phyloP scores from a whole-genome alignment of 1,140 invertebrate genomes.

The Drosophila albomicans region DNA sequence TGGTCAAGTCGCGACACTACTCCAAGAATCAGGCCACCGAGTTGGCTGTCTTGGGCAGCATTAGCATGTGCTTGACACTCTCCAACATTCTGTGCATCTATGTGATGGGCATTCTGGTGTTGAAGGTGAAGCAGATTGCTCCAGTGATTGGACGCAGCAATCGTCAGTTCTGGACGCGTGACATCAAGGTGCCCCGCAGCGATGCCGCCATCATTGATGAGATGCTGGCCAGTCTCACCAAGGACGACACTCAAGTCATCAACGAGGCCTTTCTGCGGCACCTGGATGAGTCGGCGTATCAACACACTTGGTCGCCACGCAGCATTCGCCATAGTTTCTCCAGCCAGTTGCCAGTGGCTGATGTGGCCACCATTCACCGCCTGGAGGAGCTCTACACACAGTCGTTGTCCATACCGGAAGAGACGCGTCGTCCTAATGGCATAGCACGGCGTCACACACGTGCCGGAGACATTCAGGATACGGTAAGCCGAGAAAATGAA shows the following conservation, averaged over 20 bases:
- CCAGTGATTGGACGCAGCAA: conserved; percentile 86
- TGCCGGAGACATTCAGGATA: conserved; percentile 31
- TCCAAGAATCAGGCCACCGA: conserved; percentile 87
- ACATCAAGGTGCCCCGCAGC: conserved; percentile 87
- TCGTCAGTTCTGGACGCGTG: conserved; percentile 89
- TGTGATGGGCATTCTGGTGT: conserved; percentile 88
- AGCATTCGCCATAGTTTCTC: conserved; percentile 63
- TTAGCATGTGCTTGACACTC: conserved; percentile 89
- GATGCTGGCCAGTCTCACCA: conserved; percentile 64
- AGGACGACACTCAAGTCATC: conserved; percentile 62
- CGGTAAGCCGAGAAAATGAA: conserved; percentile 10
- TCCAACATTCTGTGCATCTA: conserved; percentile 91
- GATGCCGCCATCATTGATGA: conserved; percentile 75
- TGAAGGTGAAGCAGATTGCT: conserved; percentile 92
- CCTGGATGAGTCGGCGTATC: conserved; percentile 65
- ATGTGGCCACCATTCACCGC: conserved; percentile 66
- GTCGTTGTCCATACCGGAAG: conserved; percentile 25
- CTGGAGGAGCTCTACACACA: conserved; percentile 70
- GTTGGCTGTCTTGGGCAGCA: conserved; percentile 87
- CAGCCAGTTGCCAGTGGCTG: conserved; percentile 21
- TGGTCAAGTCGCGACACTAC: conserved; percentile 85
- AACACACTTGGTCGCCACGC: conserved; percentile 79
- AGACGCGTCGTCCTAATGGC: neutral
- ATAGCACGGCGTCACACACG: conserved; percentile 36
- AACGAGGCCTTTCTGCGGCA: conserved; percentile 63